These are phyloP conservation scores for Aplochiton taeniatus DNA, from an alignment of 2,797 vertebrate genomes.

Conservation along the genomic window DNA sequence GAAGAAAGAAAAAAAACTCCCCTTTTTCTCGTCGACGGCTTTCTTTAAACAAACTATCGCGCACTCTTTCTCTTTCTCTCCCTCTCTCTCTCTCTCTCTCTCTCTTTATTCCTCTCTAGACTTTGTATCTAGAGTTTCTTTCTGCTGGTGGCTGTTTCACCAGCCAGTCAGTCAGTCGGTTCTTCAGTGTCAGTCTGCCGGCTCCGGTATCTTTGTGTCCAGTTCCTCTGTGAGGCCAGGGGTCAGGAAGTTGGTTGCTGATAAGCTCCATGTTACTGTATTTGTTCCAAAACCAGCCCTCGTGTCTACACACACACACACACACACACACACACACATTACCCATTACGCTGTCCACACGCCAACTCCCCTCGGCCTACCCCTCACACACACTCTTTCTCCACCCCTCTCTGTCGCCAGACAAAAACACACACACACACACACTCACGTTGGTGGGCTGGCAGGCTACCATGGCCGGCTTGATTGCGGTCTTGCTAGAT, in stretches of 20 bases:
- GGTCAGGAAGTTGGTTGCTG: conserved; percentile 19
- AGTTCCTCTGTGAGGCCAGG: conserved; percentile 4
- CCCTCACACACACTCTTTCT: conserved; percentile 3
- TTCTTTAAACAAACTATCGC: neutral
- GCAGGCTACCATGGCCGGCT: conserved; percentile 23
- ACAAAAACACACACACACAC: neutral
- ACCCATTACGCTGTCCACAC: neutral
- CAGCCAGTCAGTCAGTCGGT: too few relatives aligned
- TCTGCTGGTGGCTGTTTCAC: too few relatives aligned
- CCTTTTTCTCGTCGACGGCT: neutral
- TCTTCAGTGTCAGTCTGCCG: too few relatives aligned
- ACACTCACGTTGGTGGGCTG: conserved; percentile 41
- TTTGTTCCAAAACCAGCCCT: too few relatives aligned
- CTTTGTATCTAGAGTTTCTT: conserved; percentile 4
- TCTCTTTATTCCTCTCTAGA: neutral
- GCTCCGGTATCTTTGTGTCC: conserved; percentile 1
- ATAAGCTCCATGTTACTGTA: conserved; percentile 13
- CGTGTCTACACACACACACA: too few relatives aligned
- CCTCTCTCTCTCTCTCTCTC: conserved; percentile 2
- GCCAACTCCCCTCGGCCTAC: too few relatives aligned
- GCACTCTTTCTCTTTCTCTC: neutral
- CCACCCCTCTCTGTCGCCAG: neutral
- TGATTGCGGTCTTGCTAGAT: conserved; percentile 39
- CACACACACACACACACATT: too few relatives aligned
- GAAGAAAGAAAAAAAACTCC: neutral